Percentiles rank a stretch among this genome's conserved stretches.
Conservation (phyloP, 2,113 vertebrate species). For the Erythrocercus mccallii region DNA sequence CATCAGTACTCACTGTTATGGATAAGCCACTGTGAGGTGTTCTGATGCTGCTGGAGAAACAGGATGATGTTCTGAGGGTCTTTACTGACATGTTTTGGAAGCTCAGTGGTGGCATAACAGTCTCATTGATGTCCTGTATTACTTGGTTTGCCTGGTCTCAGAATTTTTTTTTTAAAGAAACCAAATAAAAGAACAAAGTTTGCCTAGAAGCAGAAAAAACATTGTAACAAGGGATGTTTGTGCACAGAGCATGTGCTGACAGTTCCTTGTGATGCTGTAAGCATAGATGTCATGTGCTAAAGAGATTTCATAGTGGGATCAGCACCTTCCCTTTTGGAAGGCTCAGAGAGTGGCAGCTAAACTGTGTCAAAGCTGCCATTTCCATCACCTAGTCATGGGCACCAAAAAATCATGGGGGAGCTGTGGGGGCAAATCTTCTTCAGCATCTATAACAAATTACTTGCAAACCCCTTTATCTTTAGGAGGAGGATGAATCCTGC, state of each 20-base stretch:
- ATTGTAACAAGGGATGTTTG: neutral
- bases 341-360: neutral
- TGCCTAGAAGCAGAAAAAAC: neutral
- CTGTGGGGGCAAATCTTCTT: neutral
- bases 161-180: neutral
- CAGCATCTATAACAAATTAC: neutral
- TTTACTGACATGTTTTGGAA: neutral
- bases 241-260: neutral
- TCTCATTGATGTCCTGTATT: neutral
- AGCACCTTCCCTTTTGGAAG: neutral
- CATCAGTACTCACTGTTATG: neutral
- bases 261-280: neutral
- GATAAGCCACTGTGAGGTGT: neutral
- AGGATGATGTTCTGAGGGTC: neutral
- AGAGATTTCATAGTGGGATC: neutral
- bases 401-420: neutral
- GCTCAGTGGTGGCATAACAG: neutral
- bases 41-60: neutral
- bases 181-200: neutral
- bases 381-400: neutral
- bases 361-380: neutral
- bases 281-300: neutral
- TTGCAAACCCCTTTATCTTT: neutral
- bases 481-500: neutral
- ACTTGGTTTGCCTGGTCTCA: neutral